These are phyloP conservation scores for Platichthys stellatus DNA, from an alignment of 2,113 vertebrate species.

Conservation along the genomic window DNA sequence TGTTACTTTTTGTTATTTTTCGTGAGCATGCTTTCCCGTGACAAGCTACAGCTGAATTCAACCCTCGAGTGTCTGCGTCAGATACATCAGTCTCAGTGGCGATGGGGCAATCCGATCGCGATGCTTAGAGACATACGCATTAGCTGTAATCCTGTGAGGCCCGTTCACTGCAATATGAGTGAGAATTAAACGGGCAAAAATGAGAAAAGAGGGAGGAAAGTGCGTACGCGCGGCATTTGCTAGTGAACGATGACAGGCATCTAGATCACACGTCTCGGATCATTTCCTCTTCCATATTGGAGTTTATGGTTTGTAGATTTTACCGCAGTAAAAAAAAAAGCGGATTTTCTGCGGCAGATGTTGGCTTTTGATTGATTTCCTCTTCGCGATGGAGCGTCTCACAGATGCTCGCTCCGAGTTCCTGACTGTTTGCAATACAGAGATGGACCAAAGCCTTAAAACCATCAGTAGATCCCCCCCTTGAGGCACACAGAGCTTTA, in stretches of 20 bases:
- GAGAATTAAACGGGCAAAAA: constrained; percentile 47
- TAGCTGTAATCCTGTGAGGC: constrained; percentile 39
- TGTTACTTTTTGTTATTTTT: constrained; percentile 11
- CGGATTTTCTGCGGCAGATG: constrained; percentile 65
- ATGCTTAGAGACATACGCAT: constrained; percentile 38
- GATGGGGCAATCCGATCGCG: constrained; percentile 37
- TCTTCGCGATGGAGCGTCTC: constrained; percentile 34
- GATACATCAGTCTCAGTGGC: constrained; percentile 26
- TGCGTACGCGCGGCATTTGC: constrained; percentile 40
- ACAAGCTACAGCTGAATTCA: constrained; percentile 27
- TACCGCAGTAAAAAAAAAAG: constrained; percentile 64
- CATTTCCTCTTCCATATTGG: constrained; percentile 65
- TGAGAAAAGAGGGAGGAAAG: constrained; percentile 23
- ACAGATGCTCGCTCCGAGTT: constrained; percentile 59
- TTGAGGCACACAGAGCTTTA: constrained; percentile 47
- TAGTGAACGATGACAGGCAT: constrained; percentile 65
- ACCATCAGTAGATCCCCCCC: constrained; percentile 56
- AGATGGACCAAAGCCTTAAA: constrained; percentile 61
- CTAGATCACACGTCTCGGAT: constrained; percentile 66
- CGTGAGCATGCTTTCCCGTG: neutral
- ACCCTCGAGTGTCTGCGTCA: constrained; percentile 17
- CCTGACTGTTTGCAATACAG: constrained; percentile 54
- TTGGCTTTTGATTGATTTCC: constrained; percentile 69
- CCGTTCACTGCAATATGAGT: constrained; percentile 26
- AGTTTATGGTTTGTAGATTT: constrained; percentile 69